A percentile compares a stretch with the other conserved stretches of the same genome.
These are phyloP conservation scores for Stramonita haemastoma DNA, from an alignment of 2,888 invertebrate species.

Conservation along the genomic window DNA sequence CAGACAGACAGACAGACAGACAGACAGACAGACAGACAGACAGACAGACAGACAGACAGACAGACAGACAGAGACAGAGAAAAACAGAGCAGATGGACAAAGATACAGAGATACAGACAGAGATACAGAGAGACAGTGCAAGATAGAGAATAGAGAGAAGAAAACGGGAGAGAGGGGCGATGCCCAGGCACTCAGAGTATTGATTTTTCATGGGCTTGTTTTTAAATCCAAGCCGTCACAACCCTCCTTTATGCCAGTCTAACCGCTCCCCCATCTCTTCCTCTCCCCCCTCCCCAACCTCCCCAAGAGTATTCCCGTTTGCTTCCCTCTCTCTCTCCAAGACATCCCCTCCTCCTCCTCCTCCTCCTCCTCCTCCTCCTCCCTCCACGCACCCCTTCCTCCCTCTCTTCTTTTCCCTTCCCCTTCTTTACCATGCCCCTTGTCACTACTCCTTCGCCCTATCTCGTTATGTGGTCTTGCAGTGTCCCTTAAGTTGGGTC, in stretches of 20 bases:
- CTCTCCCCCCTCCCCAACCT: neutral
- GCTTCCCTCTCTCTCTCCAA: neutral
- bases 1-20: neutral
- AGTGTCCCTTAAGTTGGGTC: no score
- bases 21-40: neutral
- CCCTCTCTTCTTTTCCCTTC: no score
- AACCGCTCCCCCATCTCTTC: neutral
- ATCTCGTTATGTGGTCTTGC: no score
- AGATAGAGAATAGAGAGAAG: no score
- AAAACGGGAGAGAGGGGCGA: no score
- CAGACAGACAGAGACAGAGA: neutral
- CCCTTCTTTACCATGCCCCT: no score
- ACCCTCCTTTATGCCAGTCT: neutral
- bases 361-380: neutral
- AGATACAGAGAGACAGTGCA: no score
- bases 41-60: neutral
- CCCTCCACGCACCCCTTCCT: no score
- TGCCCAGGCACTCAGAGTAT: neutral
- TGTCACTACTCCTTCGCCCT: no score
- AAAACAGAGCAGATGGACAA: neutral
- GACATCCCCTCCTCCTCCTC: neutral
- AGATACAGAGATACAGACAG: no score
- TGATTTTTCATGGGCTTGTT: neutral
- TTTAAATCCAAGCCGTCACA: neutral
- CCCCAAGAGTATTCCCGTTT: neutral